These are phyloP conservation scores for Motacilla alba DNA, from an alignment of 2,113 vertebrate species.

Conservation along the genomic window DNA sequence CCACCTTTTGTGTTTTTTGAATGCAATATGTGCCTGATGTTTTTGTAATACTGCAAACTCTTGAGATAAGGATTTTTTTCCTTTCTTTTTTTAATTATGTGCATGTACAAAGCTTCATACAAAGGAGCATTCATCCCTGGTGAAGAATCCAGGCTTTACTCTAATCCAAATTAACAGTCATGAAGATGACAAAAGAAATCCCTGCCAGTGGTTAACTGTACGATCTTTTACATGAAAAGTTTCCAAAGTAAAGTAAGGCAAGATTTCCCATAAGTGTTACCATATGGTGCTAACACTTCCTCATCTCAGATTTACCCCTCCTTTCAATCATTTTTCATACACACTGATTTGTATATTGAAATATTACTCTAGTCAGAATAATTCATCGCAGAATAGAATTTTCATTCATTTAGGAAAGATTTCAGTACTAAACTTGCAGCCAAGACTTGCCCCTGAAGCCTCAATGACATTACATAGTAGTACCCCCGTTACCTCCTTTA, in stretches of 20 bases:
- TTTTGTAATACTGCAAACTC: neutral
- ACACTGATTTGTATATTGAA: neutral
- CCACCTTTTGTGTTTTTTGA: neutral
- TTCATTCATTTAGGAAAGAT: neutral
- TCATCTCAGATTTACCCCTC: neutral
- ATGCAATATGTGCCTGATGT: neutral
- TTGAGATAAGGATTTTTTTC: neutral
- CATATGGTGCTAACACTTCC: neutral
- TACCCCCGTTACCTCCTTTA: neutral
- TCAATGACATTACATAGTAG: neutral
- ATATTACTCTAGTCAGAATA: neutral
- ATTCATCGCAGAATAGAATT: neutral
- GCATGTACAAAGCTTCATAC: neutral
- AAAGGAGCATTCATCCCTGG: neutral
- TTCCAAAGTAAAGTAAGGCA: neutral
- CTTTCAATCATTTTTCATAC: neutral
- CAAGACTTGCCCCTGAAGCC: neutral
- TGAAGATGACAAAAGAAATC: conserved; percentile 29
- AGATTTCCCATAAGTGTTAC: neutral
- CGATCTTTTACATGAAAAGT: neutral
- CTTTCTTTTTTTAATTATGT: neutral
- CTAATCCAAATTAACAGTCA: neutral
- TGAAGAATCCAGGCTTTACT: neutral
- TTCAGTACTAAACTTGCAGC: neutral
- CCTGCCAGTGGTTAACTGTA: neutral